Evolutionary conservation across 37 sponge, comb jelly and placozoan genomes (phyloP).

Genomic region (Ianthella basta): DNA sequence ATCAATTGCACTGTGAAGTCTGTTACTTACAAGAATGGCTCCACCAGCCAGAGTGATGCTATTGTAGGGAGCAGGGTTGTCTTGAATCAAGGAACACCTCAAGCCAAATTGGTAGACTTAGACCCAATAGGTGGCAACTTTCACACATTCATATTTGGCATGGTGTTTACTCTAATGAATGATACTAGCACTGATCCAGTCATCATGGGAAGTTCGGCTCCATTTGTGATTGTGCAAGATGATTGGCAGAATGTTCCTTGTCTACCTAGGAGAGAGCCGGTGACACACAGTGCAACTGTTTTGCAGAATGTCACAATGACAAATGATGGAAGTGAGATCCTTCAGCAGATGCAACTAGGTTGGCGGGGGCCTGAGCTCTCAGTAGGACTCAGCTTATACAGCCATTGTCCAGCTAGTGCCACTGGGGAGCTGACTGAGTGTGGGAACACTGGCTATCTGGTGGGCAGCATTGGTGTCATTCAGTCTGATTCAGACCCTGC

Average conservation of each 20-base stretch:
- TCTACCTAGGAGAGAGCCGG: too few species aligned
- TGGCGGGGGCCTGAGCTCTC: too few species aligned
- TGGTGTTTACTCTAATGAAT: background rate
- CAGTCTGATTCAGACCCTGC: background rate
- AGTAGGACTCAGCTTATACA: too few species aligned
- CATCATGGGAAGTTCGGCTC: too few species aligned
- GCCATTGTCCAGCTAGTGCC: too few species aligned
- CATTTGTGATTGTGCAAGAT: too few species aligned
- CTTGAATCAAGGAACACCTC: background rate
- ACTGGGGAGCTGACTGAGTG: background rate
- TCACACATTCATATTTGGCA: background rate
- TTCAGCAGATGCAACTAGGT: too few species aligned
- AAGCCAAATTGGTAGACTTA: background rate
- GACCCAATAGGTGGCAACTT: background rate
- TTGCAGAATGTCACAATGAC: too few species aligned
- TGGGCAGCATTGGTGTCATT: constrained; percentile 27
- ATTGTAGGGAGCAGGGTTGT: background rate
- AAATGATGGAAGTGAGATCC: too few species aligned
- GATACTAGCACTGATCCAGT: background rate
- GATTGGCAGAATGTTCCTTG: too few species aligned
- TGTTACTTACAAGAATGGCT: background rate
- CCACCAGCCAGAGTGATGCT: constrained; percentile 10
- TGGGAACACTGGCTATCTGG: constrained; percentile 15
- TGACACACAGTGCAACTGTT: too few species aligned
- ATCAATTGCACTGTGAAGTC: constrained; percentile 1